These are phyloP conservation scores for Leptinotarsa texana DNA, from an alignment of 1,140 invertebrate species.

Conservation along the genomic window DNA sequence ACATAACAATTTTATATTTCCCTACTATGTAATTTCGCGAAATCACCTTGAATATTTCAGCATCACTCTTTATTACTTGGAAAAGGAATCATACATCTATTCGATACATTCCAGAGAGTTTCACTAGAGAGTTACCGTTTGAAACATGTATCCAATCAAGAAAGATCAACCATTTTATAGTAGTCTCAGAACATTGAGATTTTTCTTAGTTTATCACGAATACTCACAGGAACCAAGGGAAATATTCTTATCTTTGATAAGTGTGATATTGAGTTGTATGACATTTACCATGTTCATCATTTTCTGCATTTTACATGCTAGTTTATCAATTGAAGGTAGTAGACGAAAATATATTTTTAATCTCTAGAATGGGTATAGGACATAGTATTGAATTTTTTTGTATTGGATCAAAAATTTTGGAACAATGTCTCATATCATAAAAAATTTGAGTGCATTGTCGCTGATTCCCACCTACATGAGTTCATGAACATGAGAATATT, in stretches of 20 bases:
- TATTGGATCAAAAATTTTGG: too few species aligned
- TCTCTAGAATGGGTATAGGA: too few species aligned
- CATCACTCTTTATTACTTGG: background rate
- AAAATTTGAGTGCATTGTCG: too few species aligned
- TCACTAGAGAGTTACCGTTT: background rate
- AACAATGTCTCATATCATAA: too few species aligned
- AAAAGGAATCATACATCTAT: background rate
- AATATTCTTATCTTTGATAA: background rate
- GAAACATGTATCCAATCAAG: background rate
- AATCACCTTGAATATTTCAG: background rate
- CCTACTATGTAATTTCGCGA: background rate
- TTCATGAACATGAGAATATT: too few species aligned
- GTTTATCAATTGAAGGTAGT: background rate
- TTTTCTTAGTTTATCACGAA: slow-evolving; percentile 5
- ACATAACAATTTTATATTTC: background rate
- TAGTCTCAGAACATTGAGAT: slow-evolving; percentile 10
- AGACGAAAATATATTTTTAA: too few species aligned
- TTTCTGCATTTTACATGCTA: background rate
- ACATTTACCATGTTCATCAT: background rate
- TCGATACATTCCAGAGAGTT: background rate
- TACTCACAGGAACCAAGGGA: background rate
- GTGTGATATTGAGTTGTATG: background rate
- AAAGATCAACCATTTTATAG: background rate
- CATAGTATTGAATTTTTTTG: too few species aligned
- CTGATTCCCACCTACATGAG: too few species aligned